Conservation (phyloP, 37 sponge, comb jelly and placozoan species). For the Agelas oroides region DNA sequence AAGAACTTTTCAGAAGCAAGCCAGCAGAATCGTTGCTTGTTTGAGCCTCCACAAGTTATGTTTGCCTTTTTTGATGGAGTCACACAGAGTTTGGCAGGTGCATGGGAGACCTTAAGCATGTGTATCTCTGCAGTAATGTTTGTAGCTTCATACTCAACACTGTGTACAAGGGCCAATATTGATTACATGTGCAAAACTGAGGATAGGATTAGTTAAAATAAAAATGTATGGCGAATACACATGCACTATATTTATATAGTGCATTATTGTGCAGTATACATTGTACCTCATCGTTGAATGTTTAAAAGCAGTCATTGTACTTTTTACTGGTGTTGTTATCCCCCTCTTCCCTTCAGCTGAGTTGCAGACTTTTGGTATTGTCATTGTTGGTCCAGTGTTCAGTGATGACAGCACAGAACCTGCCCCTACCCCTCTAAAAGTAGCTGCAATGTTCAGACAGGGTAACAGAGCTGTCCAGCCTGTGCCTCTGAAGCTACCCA, state of each 20-base stretch:
- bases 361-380: conserved; percentile 16
- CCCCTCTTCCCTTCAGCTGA: neutral
- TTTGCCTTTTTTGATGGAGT: conserved; percentile 66
- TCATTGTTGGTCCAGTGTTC: conserved; percentile 31
- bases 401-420: conserved; percentile 32
- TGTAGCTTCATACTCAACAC: too few species aligned
- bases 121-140: neutral
- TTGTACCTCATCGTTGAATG: too few species aligned
- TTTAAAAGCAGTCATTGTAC: neutral
- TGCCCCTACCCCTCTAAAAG: conserved; percentile 15
- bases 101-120: neutral
- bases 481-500: neutral
- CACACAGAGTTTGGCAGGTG: conserved; percentile 47
- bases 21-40: conserved; percentile 28
- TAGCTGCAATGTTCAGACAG: conserved; percentile 14
- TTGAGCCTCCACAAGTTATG: conserved; percentile 9
- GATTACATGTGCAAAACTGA: too few species aligned
- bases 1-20: conserved; percentile 32
- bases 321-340: neutral
- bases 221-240: too few species aligned
- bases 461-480: neutral
- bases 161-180: too few species aligned
- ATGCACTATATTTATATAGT: too few species aligned
- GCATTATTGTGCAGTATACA: too few species aligned
- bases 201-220: too few species aligned